Base-by-base conservation (phyloP, 2,888 invertebrate genomes). In the Nephrocerus scutellatus region DNA sequence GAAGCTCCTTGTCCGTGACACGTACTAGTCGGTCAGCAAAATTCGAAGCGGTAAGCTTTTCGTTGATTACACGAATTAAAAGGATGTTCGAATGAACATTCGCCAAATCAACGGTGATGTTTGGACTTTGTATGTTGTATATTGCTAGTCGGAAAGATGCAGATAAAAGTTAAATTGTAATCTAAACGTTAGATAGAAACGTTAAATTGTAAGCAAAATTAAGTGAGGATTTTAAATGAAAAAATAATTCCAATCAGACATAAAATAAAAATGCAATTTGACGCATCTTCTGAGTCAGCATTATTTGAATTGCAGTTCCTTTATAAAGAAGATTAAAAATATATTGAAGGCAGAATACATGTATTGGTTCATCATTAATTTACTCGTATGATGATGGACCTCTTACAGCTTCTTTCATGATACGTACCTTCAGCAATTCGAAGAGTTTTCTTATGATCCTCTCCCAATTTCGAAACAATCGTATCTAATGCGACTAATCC, bases 401-500 rank as follows among this genome's bases (percentile, higher is more conserved):
- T 10, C 6, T 20, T n/a, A 7, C 12, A 9, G 19, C 7, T 16
- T 28, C 23, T n/a, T 14, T 29, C 3, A 19, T 32, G 14, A 30
- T 20, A 47, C 54, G 49, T 63, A 83, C 84, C 81, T 67, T 75
- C 67, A 4, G 82, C 87, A 36, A 93, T 75, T 36, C 69, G 63
- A 32, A 69, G 66, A 0, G 84, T 79, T 31, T 79, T 76, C 36
- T 72, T 70, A 63, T 96, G 92, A 68, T 95, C 95, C 1, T 77
- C 71, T 4, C 63, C 64, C 20, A 96, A 72, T 26, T 77, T 70
- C 0, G 84, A 81, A 6, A 82, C 74, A 54, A 83, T 79, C 45
- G 84, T 80, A 40, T 89, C 82, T n/a, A 97, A 62, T 1, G 89
- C 86, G 18, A 87, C 82, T 4, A 89, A 56, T 1, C 90, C 92